These are phyloP conservation scores for Calameuta pallipes DNA, from an alignment of 2,888 invertebrate genomes.

Conservation along the genomic window DNA sequence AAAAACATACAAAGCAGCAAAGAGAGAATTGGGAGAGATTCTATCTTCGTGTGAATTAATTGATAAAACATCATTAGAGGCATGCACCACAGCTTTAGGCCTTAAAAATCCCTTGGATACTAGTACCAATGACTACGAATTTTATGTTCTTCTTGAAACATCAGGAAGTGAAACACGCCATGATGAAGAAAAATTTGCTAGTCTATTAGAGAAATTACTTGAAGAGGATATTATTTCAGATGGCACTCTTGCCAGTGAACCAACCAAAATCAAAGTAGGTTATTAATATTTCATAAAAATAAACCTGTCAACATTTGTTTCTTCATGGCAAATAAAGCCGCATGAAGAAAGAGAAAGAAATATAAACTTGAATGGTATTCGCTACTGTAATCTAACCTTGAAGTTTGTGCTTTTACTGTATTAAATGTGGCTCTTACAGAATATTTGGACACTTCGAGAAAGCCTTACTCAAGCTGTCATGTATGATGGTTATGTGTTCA, in stretches of 20 bases:
- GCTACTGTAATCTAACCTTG: neutral
- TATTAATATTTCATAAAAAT: neutral
- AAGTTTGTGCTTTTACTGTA: constrained; percentile 5
- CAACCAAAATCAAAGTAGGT: constrained; percentile 80
- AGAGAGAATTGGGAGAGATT: constrained; percentile 84
- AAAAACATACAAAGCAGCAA: constrained; percentile 80
- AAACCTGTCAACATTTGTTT: neutral
- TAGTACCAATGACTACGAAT: constrained; percentile 70
- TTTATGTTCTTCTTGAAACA: constrained; percentile 89
- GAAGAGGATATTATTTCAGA: constrained; percentile 78
- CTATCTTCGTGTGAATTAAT: constrained; percentile 97
- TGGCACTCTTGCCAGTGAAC: constrained; percentile 88
- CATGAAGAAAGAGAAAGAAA: neutral
- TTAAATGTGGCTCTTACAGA: constrained; percentile 58
- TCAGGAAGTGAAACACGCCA: constrained; percentile 87
- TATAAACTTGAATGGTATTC: neutral
- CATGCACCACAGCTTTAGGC: constrained; percentile 73
- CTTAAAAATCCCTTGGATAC: constrained; percentile 67
- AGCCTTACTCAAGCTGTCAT: constrained; percentile 82
- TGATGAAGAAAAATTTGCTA: constrained; percentile 87
- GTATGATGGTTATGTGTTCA: constrained; percentile 89
- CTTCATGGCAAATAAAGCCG: neutral
- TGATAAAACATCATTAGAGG: constrained; percentile 80
- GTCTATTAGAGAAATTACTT: constrained; percentile 82
- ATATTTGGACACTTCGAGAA: constrained; percentile 90